These are phyloP conservation scores for Aradophagus sp. DNA, from an alignment of 1,140 invertebrate species.

Conservation along the genomic window DNA sequence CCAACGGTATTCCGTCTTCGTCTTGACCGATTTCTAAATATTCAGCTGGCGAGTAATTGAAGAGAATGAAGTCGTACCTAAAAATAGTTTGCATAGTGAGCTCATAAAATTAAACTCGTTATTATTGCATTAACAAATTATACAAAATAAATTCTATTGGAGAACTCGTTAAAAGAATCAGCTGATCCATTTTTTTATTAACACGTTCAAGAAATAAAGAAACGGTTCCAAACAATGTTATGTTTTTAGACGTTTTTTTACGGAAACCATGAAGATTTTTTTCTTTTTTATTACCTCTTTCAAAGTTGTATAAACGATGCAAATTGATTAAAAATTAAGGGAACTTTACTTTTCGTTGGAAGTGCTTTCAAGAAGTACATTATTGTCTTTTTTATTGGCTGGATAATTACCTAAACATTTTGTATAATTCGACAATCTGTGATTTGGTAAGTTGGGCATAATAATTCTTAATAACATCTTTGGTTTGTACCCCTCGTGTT, in stretches of 20 bases:
- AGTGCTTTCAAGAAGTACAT: not conserved
- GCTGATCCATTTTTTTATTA: too few relatives aligned
- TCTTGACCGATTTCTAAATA: conserved; percentile 81
- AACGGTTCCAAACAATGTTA: not conserved
- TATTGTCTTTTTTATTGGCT: not conserved
- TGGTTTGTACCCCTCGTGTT: conserved; percentile 82
- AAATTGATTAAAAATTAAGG: too few relatives aligned
- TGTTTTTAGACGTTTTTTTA: not conserved
- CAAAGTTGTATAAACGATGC: too few relatives aligned
- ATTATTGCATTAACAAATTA: too few relatives aligned
- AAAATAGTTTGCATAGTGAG: conserved; percentile 64
- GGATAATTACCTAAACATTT: conserved; percentile 81
- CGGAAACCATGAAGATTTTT: not conserved
- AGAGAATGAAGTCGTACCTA: conserved; percentile 89
- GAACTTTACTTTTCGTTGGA: too few relatives aligned
- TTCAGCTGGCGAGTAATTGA: conserved; percentile 85
- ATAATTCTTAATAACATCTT: conserved; percentile 82
- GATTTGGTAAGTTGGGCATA: conserved; percentile 84
- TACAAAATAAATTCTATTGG: too few relatives aligned
- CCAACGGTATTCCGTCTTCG: conserved; percentile 64
- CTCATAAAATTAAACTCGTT: too few relatives aligned
- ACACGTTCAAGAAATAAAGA: too few relatives aligned
- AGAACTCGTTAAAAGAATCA: too few relatives aligned
- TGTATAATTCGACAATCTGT: conserved; percentile 85
- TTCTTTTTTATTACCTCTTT: too few relatives aligned